Evolutionary conservation across 2,888 invertebrate species (phyloP).

Genomic region (Eupsilia transversa): DNA sequence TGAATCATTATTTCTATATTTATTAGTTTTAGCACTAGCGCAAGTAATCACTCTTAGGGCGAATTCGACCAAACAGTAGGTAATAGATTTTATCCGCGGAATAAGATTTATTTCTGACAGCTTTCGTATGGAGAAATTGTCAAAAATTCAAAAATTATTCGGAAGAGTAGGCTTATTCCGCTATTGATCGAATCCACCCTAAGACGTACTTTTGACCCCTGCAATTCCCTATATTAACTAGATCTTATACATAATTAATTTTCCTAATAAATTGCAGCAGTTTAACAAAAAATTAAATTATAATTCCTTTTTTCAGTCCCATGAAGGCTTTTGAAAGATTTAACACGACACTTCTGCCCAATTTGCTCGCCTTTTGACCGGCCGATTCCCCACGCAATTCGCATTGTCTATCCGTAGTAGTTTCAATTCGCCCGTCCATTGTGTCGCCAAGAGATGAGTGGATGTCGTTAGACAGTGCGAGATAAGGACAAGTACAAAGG

Average conservation of each 20-base stretch:
- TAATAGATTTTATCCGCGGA: no score
- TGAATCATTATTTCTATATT: not conserved
- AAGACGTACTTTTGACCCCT: no score
- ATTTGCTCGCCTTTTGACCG: slow-evolving; percentile 77
- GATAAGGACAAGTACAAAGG: slow-evolving; percentile 88
- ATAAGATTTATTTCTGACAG: no score
- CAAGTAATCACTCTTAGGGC: no score
- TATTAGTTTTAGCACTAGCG: no score
- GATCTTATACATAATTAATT: not conserved
- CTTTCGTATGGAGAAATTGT: no score
- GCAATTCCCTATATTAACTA: no score
- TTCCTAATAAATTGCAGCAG: not conserved
- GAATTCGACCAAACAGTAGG: no score
- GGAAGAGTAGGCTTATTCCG: no score
- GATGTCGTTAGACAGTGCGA: slow-evolving; percentile 86
- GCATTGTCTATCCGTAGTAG: slow-evolving; percentile 85
- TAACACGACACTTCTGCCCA: slow-evolving; percentile 54
- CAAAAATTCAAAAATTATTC: no score
- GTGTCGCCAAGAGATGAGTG: slow-evolving; percentile 86
- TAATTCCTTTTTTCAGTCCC: not conserved
- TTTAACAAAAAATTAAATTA: slow-evolving; percentile 14
- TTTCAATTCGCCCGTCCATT: slow-evolving; percentile 88
- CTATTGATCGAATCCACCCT: no score
- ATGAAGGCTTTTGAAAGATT: slow-evolving; percentile 34
- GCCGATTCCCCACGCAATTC: slow-evolving; percentile 78